Evolutionary conservation across 1,140 invertebrate genomes (phyloP).

Genomic region (Gyrodactylus bullatarudis): DNA sequence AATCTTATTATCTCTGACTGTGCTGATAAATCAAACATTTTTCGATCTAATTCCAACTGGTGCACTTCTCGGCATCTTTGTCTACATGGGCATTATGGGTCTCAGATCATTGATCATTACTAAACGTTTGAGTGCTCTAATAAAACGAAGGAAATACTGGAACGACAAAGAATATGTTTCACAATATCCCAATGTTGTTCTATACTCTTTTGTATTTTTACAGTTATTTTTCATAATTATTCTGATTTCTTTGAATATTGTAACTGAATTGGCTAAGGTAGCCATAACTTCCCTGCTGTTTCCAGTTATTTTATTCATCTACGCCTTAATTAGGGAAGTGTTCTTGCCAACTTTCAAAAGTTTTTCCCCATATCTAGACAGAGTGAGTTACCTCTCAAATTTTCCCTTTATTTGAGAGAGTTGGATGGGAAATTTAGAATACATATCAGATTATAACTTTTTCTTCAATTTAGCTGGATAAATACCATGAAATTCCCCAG

Average conservation of each 20-base stretch:
- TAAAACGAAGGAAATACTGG: slow-evolving; percentile 1
- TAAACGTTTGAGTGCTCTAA: neutral
- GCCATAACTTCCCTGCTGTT: neutral
- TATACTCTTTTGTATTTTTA: neutral
- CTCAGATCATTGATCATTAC: neutral
- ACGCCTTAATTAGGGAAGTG: neutral
- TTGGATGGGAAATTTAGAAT: too few species aligned
- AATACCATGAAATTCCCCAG: too few species aligned
- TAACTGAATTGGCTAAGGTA: neutral
- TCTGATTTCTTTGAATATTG: neutral
- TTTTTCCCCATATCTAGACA: neutral
- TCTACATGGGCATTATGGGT: slow-evolving; percentile 3
- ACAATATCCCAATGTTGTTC: neutral
- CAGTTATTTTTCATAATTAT: neutral
- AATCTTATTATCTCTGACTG: neutral
- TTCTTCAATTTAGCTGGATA: too few species aligned
- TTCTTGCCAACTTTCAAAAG: neutral
- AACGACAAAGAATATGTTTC: neutral
- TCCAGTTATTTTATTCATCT: neutral
- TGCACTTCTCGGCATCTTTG: slow-evolving; percentile 1
- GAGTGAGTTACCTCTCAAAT: neutral
- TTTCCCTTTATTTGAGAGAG: too few species aligned
- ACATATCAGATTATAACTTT: too few species aligned
- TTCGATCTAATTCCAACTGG: neutral
- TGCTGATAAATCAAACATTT: neutral